These are phyloP conservation scores for Falco columbarius DNA, from an alignment of 2,797 vertebrate genomes.

Conservation along the genomic window DNA sequence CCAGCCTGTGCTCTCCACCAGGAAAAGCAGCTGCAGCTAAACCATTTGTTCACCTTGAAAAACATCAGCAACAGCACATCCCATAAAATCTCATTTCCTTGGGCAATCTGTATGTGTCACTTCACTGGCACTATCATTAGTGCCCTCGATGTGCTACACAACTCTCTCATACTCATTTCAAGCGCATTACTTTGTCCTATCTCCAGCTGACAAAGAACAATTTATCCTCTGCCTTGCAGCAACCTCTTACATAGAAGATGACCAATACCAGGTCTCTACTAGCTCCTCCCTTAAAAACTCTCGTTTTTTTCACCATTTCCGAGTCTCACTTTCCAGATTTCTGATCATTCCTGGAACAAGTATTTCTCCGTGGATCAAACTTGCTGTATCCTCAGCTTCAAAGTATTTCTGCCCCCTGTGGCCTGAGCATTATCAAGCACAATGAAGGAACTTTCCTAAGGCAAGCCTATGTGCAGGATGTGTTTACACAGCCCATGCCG, in stretches of 20 bases:
- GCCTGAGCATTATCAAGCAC: neutral
- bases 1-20: neutral
- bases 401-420: neutral
- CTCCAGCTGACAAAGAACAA: neutral
- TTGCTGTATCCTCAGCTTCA: neutral
- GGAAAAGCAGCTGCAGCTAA: neutral
- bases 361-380: neutral
- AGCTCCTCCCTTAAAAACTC: neutral
- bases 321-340: neutral
- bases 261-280: neutral
- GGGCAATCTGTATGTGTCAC: neutral
- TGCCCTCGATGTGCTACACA: neutral
- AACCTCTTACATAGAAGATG: neutral
- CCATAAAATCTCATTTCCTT: neutral
- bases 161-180: neutral
- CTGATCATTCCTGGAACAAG: neutral
- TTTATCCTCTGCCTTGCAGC: neutral
- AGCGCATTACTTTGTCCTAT: neutral
- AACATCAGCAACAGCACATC: neutral
- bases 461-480: neutral
- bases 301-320: neutral
- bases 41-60: neutral
- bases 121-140: neutral
- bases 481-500: constrained; percentile 5
- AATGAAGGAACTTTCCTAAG: neutral